These are phyloP conservation scores for Saxidomus purpurata DNA, from an alignment of 1,140 invertebrate genomes.

Conservation along the genomic window DNA sequence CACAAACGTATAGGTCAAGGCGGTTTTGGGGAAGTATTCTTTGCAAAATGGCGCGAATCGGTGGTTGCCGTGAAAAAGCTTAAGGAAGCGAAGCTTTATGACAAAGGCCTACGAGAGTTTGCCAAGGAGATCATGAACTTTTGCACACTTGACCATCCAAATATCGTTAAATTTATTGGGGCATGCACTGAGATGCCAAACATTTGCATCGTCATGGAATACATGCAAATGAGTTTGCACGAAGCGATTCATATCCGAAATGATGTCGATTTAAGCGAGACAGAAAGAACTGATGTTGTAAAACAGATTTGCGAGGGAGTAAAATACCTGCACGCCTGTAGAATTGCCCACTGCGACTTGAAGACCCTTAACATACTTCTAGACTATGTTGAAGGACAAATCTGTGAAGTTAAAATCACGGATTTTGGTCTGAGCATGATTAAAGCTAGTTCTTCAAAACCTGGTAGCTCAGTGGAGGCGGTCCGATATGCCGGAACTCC, in stretches of 20 bases:
- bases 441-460: constrained; percentile 26
- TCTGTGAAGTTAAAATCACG: constrained; percentile 63
- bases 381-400: not conserved
- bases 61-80: constrained; percentile 72
- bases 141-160: constrained; percentile 65
- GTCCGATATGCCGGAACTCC: constrained; percentile 66
- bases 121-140: constrained; percentile 64
- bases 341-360: constrained; percentile 33
- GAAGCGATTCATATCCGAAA: constrained; percentile 67
- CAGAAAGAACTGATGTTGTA: not conserved
- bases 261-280: constrained; percentile 2
- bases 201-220: constrained; percentile 73
- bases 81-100: constrained; percentile 41
- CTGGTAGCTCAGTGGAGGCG: not conserved
- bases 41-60: constrained; percentile 64
- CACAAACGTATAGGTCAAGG: constrained; percentile 65
- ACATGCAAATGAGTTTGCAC: constrained; percentile 72
- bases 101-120: constrained; percentile 60
- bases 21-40: constrained; percentile 66
- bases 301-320: constrained; percentile 28
- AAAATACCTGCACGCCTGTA: constrained; percentile 10
- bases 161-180: constrained; percentile 72
- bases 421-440: constrained; percentile 73
- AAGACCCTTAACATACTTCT: constrained; percentile 11
- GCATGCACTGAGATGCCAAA: constrained; percentile 65